phyloP scores from a whole-genome alignment of 2,113 vertebrate genomes.

The Halcyon senegalensis region DNA sequence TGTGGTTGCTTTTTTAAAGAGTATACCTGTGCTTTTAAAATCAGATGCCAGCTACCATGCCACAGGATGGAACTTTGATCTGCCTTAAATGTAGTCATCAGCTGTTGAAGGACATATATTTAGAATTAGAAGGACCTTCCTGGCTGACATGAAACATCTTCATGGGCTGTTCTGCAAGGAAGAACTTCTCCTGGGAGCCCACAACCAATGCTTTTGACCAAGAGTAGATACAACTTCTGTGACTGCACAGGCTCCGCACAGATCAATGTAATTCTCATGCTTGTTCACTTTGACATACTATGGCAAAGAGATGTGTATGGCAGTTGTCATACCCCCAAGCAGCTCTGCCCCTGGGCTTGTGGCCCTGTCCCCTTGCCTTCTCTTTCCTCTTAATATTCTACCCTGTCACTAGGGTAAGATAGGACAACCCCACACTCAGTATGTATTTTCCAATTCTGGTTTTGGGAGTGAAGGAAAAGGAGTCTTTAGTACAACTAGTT shows the following conservation, averaged over 20 bases:
- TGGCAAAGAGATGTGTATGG: not conserved
- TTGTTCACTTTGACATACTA: not conserved
- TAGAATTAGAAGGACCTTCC: not conserved
- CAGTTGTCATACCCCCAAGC: not conserved
- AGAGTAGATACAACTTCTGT: not conserved
- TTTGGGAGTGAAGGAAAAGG: not conserved
- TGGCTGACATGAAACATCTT: not conserved
- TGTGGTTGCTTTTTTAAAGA: not conserved
- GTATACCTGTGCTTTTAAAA: not conserved
- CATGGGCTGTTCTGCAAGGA: not conserved
- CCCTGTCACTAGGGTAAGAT: not conserved
- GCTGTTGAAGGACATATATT: not conserved
- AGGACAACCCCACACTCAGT: rapidly evolving
- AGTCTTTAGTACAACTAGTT: not conserved
- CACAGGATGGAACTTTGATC: not conserved
- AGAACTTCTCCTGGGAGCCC: not conserved
- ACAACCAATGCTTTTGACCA: not conserved
- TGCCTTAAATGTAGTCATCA: not conserved
- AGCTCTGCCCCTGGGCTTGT: not conserved
- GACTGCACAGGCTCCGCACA: not conserved
- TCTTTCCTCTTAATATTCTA: not conserved
- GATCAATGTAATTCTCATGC: not conserved
- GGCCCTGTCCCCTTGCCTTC: not conserved
- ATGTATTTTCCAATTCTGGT: not conserved
- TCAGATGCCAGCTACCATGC: not conserved